Conservation (phyloP, 2,888 invertebrate species). For the Microctonus aethiopoides region DNA sequence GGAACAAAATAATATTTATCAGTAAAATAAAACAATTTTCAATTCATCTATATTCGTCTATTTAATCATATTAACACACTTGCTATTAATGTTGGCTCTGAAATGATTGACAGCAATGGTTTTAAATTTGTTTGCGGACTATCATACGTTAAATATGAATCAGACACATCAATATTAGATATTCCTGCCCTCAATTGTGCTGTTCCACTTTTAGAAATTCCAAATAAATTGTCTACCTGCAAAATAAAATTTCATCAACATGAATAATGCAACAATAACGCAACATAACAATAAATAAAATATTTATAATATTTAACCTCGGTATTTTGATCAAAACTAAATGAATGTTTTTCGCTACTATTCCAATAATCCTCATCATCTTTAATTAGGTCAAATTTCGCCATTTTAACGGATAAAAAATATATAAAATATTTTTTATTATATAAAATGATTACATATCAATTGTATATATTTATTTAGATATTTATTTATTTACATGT, state of each 20-base stretch:
- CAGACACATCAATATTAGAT: slow-evolving; percentile 53
- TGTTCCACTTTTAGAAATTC: slow-evolving; percentile 66
- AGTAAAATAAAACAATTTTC: not conserved
- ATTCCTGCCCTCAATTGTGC: slow-evolving; percentile 65
- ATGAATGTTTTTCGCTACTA: slow-evolving; percentile 77
- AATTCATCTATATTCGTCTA: not conserved
- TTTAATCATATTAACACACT: no score
- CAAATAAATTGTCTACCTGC: slow-evolving; percentile 71
- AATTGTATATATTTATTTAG: no score
- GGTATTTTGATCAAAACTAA: slow-evolving; percentile 81
- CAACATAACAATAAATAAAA: slow-evolving; percentile 33
- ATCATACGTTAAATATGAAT: slow-evolving; percentile 50
- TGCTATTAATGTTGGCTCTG: slow-evolving; percentile 61
- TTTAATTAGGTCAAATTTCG: slow-evolving; percentile 53
- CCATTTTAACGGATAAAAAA: slow-evolving; percentile 9
- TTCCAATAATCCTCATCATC: slow-evolving; percentile 85
- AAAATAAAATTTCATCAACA: slow-evolving; percentile 32
- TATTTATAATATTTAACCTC: slow-evolving; percentile 68
- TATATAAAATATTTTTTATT: not conserved
- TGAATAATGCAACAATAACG: not conserved
- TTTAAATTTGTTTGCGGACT: slow-evolving; percentile 54
- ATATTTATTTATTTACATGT: no score
- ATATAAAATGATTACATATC: no score
- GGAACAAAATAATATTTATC: slow-evolving; percentile 1
- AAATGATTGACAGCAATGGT: slow-evolving; percentile 66